Conservation (phyloP, 2,113 vertebrate species). For the Rhegmatorhina hoffmannsi region DNA sequence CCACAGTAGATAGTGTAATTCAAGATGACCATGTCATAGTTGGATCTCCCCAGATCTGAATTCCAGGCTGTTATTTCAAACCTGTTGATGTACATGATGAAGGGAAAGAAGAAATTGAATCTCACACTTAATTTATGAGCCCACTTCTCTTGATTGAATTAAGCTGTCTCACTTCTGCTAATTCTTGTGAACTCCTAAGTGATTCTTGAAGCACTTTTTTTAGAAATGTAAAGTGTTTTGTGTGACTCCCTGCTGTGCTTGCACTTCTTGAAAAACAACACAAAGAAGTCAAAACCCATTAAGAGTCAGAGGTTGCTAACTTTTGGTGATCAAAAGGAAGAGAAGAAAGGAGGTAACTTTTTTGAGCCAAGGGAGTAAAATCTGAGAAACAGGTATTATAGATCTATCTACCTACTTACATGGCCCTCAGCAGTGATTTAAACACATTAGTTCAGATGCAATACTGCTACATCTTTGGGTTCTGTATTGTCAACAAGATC, state of each 20-base stretch:
- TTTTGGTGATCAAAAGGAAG: neutral
- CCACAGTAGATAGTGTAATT: neutral
- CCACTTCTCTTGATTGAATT: conserved; percentile 58
- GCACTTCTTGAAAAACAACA: neutral
- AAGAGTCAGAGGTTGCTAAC: neutral
- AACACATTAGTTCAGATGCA: neutral
- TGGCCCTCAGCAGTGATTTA: neutral
- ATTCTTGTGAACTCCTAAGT: conserved; percentile 30
- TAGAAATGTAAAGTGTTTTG: neutral
- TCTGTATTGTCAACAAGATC: neutral
- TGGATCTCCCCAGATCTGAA: neutral
- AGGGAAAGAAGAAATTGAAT: neutral
- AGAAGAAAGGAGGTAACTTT: neutral
- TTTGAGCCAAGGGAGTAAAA: neutral
- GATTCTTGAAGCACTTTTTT: conserved; percentile 40
- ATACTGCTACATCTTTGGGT: neutral
- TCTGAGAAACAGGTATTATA: neutral
- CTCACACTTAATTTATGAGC: neutral
- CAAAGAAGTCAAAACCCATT: neutral
- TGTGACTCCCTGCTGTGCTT: neutral
- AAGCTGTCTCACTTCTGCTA: conserved; percentile 21
- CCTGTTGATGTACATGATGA: neutral
- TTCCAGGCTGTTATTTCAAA: neutral
- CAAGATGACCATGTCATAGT: neutral
- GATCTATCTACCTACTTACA: neutral